Percentiles rank a stretch among this genome's conserved stretches.
Conservation (phyloP, 2,888 invertebrate genomes). For the Eupithecia pulchellata region DNA sequence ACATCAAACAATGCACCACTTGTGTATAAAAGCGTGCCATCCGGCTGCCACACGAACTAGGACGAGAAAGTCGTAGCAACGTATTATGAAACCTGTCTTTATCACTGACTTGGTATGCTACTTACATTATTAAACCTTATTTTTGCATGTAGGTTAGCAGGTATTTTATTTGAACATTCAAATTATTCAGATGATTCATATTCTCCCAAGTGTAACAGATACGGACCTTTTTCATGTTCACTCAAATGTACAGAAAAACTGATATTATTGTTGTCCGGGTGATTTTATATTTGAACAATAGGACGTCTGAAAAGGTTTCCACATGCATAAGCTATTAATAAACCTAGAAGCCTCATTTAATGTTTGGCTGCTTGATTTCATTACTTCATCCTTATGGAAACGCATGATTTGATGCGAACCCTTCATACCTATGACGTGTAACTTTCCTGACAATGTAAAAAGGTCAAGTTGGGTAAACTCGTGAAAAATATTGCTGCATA, state of each 20-base stretch:
- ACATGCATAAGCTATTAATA: not conserved
- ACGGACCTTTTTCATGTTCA: not conserved
- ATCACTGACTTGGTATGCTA: not conserved
- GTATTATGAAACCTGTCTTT: slow-evolving; percentile 1
- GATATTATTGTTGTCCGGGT: not conserved
- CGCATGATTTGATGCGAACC: slow-evolving; percentile 30
- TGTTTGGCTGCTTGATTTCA: slow-evolving; percentile 29
- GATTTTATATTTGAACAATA: not conserved
- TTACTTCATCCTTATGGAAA: slow-evolving; percentile 29
- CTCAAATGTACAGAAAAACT: not conserved
- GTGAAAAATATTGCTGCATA: slow-evolving; percentile 28
- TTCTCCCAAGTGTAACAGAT: not conserved
- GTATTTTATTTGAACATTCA: not conserved
- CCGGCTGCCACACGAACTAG: slow-evolving; percentile 33
- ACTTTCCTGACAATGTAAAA: slow-evolving; percentile 33
- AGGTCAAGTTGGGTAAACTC: slow-evolving; percentile 34
- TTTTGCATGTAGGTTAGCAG: not conserved
- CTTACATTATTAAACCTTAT: not conserved
- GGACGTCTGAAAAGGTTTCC: not conserved
- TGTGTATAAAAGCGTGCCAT: slow-evolving; percentile 36
- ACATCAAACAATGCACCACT: slow-evolving; percentile 36
- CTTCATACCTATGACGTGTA: slow-evolving; percentile 35
- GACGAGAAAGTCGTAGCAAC: slow-evolving; percentile 2
- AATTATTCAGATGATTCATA: not conserved
- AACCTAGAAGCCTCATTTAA: not conserved